These are phyloP conservation scores for Lutraria lutraria DNA, from an alignment of 2,888 invertebrate genomes.

Conservation along the genomic window DNA sequence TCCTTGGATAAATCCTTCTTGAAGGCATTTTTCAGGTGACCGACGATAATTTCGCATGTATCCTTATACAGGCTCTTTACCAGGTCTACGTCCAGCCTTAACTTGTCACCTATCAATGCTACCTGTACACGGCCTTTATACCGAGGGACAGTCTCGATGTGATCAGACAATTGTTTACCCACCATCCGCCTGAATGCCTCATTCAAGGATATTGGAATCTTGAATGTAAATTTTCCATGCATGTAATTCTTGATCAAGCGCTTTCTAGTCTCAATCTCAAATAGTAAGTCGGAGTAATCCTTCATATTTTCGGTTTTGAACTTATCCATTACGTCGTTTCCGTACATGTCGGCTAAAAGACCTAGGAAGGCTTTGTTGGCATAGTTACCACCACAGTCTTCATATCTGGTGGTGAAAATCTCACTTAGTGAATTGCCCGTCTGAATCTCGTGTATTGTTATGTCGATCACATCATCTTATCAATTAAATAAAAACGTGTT, in stretches of 20 bases:
- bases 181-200: neutral
- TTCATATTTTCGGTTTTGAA: conserved; percentile 31
- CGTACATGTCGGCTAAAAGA: conserved; percentile 50
- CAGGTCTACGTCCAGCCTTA: conserved; percentile 48
- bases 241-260: conserved; percentile 39
- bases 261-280: conserved; percentile 58
- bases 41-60: conserved; percentile 55
- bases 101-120: conserved; percentile 52
- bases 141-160: conserved; percentile 22
- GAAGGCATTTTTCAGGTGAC: conserved; percentile 58
- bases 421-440: conserved; percentile 41
- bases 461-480: conserved; percentile 57
- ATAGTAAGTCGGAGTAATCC: conserved; percentile 55
- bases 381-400: conserved; percentile 59
- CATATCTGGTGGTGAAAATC: conserved; percentile 53
- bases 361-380: conserved; percentile 54
- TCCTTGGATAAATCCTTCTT: conserved; percentile 38
- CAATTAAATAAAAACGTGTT: neutral
- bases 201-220: conserved; percentile 44
- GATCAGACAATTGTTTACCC: conserved; percentile 43
- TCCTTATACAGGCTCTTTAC: conserved; percentile 56
- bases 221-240: conserved; percentile 44
- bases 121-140: conserved; percentile 46
- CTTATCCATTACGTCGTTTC: conserved; percentile 45
- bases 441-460: conserved; percentile 58